Percentiles rank a stretch among this genome's conserved stretches.
These are phyloP conservation scores for Trichonephila clavipes DNA, from an alignment of 1,140 invertebrate genomes.

Conservation along the genomic window DNA sequence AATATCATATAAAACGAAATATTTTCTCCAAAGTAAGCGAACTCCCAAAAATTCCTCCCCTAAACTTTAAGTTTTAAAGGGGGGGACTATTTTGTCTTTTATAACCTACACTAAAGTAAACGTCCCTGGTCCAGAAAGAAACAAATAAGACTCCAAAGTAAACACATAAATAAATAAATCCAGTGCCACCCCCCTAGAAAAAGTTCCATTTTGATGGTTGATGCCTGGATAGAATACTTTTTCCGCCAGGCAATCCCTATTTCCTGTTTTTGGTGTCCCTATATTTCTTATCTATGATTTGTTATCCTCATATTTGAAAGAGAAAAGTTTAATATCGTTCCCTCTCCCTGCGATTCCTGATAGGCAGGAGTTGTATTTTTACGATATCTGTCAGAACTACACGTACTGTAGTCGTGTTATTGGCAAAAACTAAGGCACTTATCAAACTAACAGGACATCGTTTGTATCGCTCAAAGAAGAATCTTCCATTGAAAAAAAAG, in stretches of 20 bases:
- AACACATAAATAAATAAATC: slow-evolving; percentile 41
- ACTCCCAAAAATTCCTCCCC: not conserved
- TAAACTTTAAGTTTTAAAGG: not conserved
- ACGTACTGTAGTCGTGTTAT: slow-evolving; percentile 8
- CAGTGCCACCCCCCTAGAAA: not conserved
- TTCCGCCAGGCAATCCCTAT: slow-evolving; percentile 30
- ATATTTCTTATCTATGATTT: slow-evolving; percentile 63
- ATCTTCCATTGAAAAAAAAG: not conserved
- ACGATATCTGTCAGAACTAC: slow-evolving; percentile 64
- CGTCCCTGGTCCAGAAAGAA: not conserved
- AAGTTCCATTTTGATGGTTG: slow-evolving; percentile 28
- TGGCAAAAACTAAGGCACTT: slow-evolving; percentile 60
- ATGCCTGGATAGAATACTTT: not conserved
- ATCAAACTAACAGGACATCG: slow-evolving; percentile 56
- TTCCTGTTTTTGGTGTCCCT: not conserved
- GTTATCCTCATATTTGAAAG: slow-evolving; percentile 33
- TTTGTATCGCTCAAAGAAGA: slow-evolving; percentile 12
- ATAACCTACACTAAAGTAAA: slow-evolving; percentile 37
- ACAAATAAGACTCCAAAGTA: slow-evolving; percentile 33
- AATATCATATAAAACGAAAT: not conserved
- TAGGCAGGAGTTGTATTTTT: slow-evolving; percentile 52
- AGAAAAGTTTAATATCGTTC: slow-evolving; percentile 63
- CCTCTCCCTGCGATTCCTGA: not conserved
- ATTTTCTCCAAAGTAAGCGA: not conserved
- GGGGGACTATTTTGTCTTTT: slow-evolving; percentile 17